These are phyloP conservation scores for Thereuonema tuberculata DNA, from an alignment of 1,140 invertebrate species.

Conservation along the genomic window DNA sequence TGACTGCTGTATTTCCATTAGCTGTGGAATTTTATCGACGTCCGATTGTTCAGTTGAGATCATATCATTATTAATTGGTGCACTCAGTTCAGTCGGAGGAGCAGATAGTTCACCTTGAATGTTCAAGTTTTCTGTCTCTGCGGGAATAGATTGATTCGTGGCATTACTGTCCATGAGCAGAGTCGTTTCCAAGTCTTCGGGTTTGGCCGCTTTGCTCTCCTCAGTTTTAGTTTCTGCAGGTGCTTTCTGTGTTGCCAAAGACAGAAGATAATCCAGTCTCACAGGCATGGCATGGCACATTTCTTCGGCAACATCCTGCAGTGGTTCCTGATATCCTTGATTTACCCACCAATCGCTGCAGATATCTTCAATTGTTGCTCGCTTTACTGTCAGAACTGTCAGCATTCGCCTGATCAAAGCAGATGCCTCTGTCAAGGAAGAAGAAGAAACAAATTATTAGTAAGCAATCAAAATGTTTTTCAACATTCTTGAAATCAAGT, in stretches of 20 bases:
- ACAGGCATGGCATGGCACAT: slow-evolving; percentile 79
- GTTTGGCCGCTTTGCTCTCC: background rate
- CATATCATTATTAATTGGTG: background rate
- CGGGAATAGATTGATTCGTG: too few species aligned
- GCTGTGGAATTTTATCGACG: background rate
- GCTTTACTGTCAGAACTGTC: slow-evolving; percentile 70
- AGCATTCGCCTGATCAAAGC: slow-evolving; percentile 87
- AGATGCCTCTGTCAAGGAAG: slow-evolving; percentile 59
- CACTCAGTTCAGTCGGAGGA: too few species aligned
- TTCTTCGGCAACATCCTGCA: slow-evolving; percentile 72
- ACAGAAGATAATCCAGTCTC: slow-evolving; percentile 65
- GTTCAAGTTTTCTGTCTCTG: background rate
- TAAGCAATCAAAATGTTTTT: too few species aligned
- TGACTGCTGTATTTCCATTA: background rate
- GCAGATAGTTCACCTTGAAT: background rate
- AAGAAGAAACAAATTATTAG: slow-evolving; percentile 7
- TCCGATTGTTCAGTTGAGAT: too few species aligned
- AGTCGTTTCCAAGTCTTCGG: background rate
- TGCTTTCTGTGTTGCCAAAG: background rate
- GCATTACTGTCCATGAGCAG: background rate
- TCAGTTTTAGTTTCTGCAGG: too few species aligned
- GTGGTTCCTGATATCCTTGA: slow-evolving; percentile 63
- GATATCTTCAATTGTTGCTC: slow-evolving; percentile 86
- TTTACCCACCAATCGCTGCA: slow-evolving; percentile 89
- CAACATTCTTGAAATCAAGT: too few species aligned